These are phyloP conservation scores for Flexamia atlantica DNA, from an alignment of 2,888 invertebrate species.

Conservation along the genomic window DNA sequence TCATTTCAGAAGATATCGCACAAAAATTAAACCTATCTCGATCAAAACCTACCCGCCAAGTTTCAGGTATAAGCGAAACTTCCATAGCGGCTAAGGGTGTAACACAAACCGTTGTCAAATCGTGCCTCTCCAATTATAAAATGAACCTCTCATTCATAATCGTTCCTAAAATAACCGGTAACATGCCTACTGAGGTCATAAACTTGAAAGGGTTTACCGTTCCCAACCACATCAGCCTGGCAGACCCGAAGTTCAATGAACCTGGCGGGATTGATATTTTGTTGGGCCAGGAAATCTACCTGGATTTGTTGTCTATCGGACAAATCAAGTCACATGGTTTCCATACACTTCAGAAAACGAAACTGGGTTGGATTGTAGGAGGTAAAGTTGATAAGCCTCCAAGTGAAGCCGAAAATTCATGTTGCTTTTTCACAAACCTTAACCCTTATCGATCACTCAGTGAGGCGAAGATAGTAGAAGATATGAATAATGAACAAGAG, in stretches of 20 bases:
- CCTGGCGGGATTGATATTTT: constrained; percentile 67
- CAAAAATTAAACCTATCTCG: constrained; percentile 52
- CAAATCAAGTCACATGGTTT: constrained; percentile 46
- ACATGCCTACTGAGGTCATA: constrained; percentile 65
- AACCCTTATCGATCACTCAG: too few species aligned
- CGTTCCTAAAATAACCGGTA: constrained; percentile 67
- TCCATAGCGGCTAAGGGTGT: constrained; percentile 33
- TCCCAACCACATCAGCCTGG: constrained; percentile 66
- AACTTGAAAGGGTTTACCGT: constrained; percentile 63
- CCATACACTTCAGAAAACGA: constrained; percentile 63
- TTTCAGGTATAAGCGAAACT: constrained; percentile 62
- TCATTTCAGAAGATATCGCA: constrained; percentile 63
- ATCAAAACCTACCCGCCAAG: constrained; percentile 49
- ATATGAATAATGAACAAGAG: too few species aligned
- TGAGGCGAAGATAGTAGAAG: too few species aligned
- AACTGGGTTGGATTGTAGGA: constrained; percentile 67
- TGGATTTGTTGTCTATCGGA: constrained; percentile 64
- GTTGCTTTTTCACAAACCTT: constrained; percentile 1
- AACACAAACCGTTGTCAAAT: constrained; percentile 54
- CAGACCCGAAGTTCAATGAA: constrained; percentile 66
- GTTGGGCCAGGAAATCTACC: constrained; percentile 67
- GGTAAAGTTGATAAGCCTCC: constrained; percentile 13
- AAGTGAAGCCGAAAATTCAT: not conserved
- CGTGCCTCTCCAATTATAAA: constrained; percentile 61
- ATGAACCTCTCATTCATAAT: constrained; percentile 64